These are phyloP conservation scores for Gymnoscelis rufifasciata DNA, from an alignment of 2,888 invertebrate species.

Conservation along the genomic window DNA sequence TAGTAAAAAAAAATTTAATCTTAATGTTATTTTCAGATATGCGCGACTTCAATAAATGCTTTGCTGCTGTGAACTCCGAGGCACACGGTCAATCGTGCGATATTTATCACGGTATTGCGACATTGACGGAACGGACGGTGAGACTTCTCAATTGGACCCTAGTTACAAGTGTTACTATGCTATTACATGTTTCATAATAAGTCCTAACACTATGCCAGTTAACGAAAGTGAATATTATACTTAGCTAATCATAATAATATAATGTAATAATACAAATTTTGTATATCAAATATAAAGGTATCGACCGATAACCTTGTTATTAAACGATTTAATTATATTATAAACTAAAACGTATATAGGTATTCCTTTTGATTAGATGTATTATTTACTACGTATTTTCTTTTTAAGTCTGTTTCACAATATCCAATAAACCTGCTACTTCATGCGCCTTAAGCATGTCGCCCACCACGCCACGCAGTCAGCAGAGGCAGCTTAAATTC, in stretches of 20 bases:
- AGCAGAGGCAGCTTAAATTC: too few species aligned
- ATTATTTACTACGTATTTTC: too few species aligned
- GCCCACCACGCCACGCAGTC: too few species aligned
- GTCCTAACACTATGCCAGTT: conserved; percentile 9
- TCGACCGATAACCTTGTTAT: too few species aligned
- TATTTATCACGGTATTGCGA: neutral
- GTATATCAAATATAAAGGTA: too few species aligned
- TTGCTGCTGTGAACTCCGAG: conserved; percentile 37
- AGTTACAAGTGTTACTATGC: conserved; percentile 8
- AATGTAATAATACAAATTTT: neutral
- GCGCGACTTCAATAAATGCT: conserved; percentile 65
- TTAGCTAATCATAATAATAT: neutral
- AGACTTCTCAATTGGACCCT: conserved; percentile 13
- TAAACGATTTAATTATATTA: too few species aligned
- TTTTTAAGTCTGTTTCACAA: too few species aligned
- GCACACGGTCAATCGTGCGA: conserved; percentile 4
- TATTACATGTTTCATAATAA: conserved; percentile 14
- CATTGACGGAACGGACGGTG: conserved; percentile 6
- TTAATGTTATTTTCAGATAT: conserved; percentile 51
- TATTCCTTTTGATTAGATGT: too few species aligned
- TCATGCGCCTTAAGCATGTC: too few species aligned
- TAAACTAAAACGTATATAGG: too few species aligned
- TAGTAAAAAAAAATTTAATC: too few species aligned
- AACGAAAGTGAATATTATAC: conserved; percentile 2
- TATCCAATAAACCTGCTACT: too few species aligned